Conservation (phyloP, 2,113 vertebrate genomes). For the Gymnocephalus cernua region DNA sequence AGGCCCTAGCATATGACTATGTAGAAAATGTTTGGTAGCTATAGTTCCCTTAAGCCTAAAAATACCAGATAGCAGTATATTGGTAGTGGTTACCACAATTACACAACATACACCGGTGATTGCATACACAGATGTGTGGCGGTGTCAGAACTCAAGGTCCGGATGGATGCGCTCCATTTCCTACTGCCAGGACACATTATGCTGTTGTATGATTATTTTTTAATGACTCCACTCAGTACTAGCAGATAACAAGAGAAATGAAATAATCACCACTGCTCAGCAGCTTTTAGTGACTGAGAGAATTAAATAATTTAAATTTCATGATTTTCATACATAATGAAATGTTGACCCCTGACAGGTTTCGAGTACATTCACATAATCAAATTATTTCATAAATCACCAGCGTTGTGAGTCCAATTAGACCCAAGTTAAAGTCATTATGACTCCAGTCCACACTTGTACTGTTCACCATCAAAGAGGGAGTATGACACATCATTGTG, state of each 20-base stretch:
- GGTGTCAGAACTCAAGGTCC: too few relatives aligned
- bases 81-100: neutral
- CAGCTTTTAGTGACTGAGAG: too few relatives aligned
- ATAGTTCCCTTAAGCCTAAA: neutral
- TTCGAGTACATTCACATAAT: neutral
- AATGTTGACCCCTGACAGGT: neutral
- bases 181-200: neutral
- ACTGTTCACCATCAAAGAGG: neutral
- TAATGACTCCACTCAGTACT: neutral
- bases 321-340: too few relatives aligned
- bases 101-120: neutral
- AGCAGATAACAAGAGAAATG: neutral
- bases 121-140: neutral
- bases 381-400: neutral
- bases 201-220: neutral
- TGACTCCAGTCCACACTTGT: neutral
- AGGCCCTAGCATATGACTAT: neutral
- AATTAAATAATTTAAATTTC: too few relatives aligned
- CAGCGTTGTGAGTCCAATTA: constrained; percentile 3
- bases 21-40: neutral
- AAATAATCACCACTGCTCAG: neutral
- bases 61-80: neutral
- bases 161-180: neutral
- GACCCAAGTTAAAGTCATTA: neutral
- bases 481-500: neutral